Conservation (phyloP, 2,113 vertebrate genomes). For the Malurus elegans region DNA sequence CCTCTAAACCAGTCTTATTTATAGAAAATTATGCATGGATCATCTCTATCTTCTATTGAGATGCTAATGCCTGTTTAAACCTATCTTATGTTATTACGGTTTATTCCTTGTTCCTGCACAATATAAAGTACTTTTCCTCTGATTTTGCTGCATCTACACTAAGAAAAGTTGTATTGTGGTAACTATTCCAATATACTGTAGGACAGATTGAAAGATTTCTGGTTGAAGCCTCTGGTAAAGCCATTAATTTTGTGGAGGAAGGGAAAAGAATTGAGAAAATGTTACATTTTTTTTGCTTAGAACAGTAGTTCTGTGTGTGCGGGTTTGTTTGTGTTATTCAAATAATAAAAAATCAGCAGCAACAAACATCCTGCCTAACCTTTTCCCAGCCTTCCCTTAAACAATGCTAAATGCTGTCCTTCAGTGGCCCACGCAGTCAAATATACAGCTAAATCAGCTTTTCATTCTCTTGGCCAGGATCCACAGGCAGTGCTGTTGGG, state of each 20-base stretch:
- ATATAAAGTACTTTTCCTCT: not conserved
- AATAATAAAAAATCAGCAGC: not conserved
- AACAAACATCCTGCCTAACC: not conserved
- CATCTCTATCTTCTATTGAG: not conserved
- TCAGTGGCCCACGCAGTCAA: not conserved
- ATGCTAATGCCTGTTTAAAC: conserved; percentile 12
- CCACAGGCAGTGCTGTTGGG: not conserved
- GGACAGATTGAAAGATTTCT: conserved; percentile 30
- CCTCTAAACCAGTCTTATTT: conserved; percentile 17
- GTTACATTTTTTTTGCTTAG: conserved; percentile 8
- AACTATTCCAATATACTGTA: not conserved
- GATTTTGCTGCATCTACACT: not conserved
- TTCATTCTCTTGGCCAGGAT: not conserved
- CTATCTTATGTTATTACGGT: not conserved
- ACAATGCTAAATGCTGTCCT: not conserved
- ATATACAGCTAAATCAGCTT: conserved; percentile 32
- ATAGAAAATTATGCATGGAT: conserved; percentile 11
- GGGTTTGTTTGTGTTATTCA: not conserved
- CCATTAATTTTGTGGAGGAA: conserved; percentile 8
- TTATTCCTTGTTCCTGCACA: not conserved
- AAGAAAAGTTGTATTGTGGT: not conserved
- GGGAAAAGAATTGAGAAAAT: conserved; percentile 16
- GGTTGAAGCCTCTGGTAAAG: conserved; percentile 10
- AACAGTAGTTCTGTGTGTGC: not conserved
- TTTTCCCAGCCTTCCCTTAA: conserved; percentile 3